Base-by-base conservation (phyloP, 2,797 vertebrate genomes). In the Microchirus variegatus region DNA sequence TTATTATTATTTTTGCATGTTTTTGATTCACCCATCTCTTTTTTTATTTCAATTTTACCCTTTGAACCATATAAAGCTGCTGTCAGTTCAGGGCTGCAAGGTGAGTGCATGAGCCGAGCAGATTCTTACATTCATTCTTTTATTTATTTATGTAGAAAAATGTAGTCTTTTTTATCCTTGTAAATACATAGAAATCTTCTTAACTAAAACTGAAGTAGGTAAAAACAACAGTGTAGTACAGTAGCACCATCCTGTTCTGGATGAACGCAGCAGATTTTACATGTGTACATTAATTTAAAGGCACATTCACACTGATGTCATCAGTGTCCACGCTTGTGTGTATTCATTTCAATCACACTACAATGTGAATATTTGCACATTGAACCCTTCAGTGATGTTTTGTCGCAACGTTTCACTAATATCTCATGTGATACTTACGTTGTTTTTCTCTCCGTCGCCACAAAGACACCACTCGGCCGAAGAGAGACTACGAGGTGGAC, bases 401-500 rank as follows among this genome's bases (percentile, higher is more conserved):
- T n/a, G n/a, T n/a, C n/a, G n/a, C n/a, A n/a, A n/a, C n/a, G n/a
- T n/a, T n/a, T n/a, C n/a, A n/a, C n/a, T n/a, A n/a, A n/a, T n/a
- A n/a, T n/a, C n/a, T n/a, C n/a, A n/a, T n/a, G n/a, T n/a, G n/a
- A n/a, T n/a, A n/a, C n/a, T 31, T 31, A 31, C 0, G 7, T 31
- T 10, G 8, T 31, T 18, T 74, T 54, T 40, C 66, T 48, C 52
- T 73, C 31, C 47, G 43, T 2, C 18, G 13, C 57, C 42, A 19
- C 42, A 19, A 82, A 99, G 97, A 99, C 68, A 99, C 97, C 60
- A 99, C 97, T 18, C 94, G 97, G 83, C 93, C 91, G 18, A 96
- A 93, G 89, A 93, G 97, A 75, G 96, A 97, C 86, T 98, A 98
- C 1, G 97, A 99, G 86, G 94, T 96, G 56, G 96, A 98, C 22